Percentiles rank a stretch among this genome's conserved stretches.
Evolutionary conservation across 2,888 invertebrate genomes (phyloP).

Genomic region (Cataglyphis altisquamis): DNA sequence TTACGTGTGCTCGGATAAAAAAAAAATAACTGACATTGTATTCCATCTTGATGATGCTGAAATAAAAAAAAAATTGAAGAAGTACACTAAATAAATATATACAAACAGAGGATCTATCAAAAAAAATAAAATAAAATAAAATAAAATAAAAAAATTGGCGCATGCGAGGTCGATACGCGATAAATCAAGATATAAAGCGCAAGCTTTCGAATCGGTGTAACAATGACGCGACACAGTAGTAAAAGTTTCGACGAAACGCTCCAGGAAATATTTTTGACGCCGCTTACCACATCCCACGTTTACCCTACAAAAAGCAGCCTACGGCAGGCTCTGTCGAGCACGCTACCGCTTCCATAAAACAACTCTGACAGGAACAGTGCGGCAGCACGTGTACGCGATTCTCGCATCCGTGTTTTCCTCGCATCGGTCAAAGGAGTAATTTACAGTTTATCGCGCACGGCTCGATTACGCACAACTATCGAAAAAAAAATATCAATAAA

Average conservation of each 20-base stretch:
- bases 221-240: constrained; percentile 22
- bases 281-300: constrained; percentile 73
- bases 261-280: constrained; percentile 74
- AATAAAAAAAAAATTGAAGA: constrained; percentile 44
- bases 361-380: constrained; percentile 68
- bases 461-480: constrained; percentile 36
- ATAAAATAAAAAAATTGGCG: constrained; percentile 5
- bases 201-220: constrained; percentile 27
- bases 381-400: constrained; percentile 62
- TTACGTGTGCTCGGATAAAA: constrained; percentile 68
- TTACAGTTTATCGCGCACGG: constrained; percentile 60
- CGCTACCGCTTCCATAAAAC: constrained; percentile 64
- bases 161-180: constrained; percentile 17
- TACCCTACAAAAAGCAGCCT: constrained; percentile 66
- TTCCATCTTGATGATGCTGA: constrained; percentile 56
- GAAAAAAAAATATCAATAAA: constrained; percentile 43
- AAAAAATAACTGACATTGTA: neutral
- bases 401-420: constrained; percentile 55
- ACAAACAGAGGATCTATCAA: neutral
- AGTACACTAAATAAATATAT: neutral
- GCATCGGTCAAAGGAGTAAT: constrained; percentile 56
- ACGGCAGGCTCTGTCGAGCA: constrained; percentile 67
- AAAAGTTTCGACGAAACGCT: constrained; percentile 58
- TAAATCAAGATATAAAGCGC: constrained; percentile 33
- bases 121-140: constrained; percentile 2